Conservation (phyloP, 2,797 vertebrate species). For the Pseudochromis fuscus region DNA sequence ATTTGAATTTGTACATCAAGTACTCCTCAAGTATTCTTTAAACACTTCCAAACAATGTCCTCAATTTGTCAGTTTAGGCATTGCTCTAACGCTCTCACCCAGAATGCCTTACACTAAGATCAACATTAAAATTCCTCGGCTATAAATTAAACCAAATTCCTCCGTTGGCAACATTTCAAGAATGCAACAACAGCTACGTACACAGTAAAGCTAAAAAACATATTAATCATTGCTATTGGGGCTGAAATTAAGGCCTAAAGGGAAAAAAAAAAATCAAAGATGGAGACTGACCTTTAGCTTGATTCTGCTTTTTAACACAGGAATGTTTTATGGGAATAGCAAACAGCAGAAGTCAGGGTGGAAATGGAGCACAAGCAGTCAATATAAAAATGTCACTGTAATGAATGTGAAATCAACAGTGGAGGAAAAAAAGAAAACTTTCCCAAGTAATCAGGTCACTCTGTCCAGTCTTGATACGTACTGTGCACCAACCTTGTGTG, state of each 20-base stretch:
- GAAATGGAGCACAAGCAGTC: constrained; percentile 18
- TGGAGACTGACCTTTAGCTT: constrained; percentile 5
- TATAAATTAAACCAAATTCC: constrained; percentile 42
- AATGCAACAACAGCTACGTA: constrained; percentile 19
- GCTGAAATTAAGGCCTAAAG: constrained; percentile 1
- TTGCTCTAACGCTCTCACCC: constrained; percentile 35
- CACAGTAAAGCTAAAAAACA: constrained; percentile 26
- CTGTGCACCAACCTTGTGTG: constrained; percentile 18
- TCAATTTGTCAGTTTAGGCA: constrained; percentile 42
- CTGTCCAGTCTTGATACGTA: too few species aligned
- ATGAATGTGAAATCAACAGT: constrained; percentile 35
- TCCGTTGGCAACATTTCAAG: constrained; percentile 16
- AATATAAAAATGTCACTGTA: constrained; percentile 36
- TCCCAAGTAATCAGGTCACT: constrained; percentile 17
- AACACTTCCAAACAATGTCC: constrained; percentile 60
- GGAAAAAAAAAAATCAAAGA: neutral
- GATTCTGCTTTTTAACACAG: constrained; percentile 5
- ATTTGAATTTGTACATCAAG: constrained; percentile 53
- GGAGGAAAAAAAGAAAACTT: constrained; percentile 27
- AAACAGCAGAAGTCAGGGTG: constrained; percentile 24
- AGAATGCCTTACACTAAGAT: constrained; percentile 48
- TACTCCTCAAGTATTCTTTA: constrained; percentile 48
- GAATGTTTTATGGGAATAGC: constrained; percentile 30
- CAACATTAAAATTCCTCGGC: constrained; percentile 38
- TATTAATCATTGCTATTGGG: constrained; percentile 21